Conservation (phyloP, 2,113 vertebrate species). For the Phylloscopus trochiloides region DNA sequence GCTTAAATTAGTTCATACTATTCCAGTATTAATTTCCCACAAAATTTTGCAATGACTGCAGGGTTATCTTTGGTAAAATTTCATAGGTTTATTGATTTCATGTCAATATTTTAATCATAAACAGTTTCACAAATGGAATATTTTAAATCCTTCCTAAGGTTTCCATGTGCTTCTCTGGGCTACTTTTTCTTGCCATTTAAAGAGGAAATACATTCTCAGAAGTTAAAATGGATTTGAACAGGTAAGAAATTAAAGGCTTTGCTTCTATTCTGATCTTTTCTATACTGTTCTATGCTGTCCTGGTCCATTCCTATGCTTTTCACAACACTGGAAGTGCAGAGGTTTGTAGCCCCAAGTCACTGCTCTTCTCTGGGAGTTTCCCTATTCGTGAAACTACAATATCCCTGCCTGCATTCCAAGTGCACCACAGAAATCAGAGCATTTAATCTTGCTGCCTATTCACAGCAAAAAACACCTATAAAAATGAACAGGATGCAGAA, state of each 20-base stretch:
- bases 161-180: neutral
- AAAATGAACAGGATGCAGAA: neutral
- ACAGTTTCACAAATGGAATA: neutral
- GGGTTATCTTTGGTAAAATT: neutral
- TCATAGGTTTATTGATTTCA: constrained; percentile 6
- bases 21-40: neutral
- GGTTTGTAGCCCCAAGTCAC: neutral
- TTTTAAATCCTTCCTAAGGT: neutral
- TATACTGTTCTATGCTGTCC: neutral
- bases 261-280: neutral
- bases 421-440: neutral
- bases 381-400: neutral
- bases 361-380: neutral
- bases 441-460: neutral
- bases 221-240: neutral
- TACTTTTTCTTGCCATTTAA: neutral
- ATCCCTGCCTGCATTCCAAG: neutral
- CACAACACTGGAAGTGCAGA: neutral
- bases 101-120: constrained; percentile 34
- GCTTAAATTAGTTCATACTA: neutral
- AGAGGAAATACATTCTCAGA: neutral
- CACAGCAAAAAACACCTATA: neutral
- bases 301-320: neutral
- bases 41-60: neutral
- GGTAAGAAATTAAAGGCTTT: neutral